Evolutionary conservation across 2,888 invertebrate genomes (phyloP), one percentile per base, ranked within the genome.

Genomic region (Orchesella flavescens): DNA sequence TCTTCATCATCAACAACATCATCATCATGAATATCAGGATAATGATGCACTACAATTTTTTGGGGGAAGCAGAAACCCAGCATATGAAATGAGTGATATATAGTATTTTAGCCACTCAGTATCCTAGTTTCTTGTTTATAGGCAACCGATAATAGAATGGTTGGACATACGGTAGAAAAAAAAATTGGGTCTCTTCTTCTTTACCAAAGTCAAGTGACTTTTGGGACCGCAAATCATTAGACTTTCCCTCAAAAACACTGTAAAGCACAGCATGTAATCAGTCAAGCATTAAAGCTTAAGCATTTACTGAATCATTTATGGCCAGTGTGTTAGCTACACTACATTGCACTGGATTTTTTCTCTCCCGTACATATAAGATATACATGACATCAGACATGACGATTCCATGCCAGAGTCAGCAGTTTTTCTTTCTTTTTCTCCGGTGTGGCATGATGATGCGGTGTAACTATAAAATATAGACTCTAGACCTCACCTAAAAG

Each of bases 221-320:
- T 65, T 75, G 73, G 63, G 63, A 75, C 75, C 75, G 63, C 75
- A 75, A 75, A 75, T 75, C 65, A 75, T 75, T 75, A 65, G 46
- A 68, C 66, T 7, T 68, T 46, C 17, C 1, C 63, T 63, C 63
- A 34, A 2, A n/a, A 34, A 63, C 34, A 63, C 63, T 57, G 34
- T 34, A 63, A 63, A 63, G 63, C 66, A 68, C 66, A 43, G 59
- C 34, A 59, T 73, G 72, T 23, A 73, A 59, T 73, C 59, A 73
- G 43, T 73, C 72, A 73, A 44, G 44, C 66, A 68, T 68, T 68
- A 68, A 68, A 68, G 44, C 46, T 68, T 68, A 43, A 68, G 15
- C 46, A 68, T 46, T 68, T 46, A 34, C 63, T 63, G 63, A 63
- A 63, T 63, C 63, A 34, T 63, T 63, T 34, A 63, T 63, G 21